Percentiles rank a stretch among this genome's conserved stretches.
Conservation (phyloP, 2,797 vertebrate species). For the Eulemur mongoz region DNA sequence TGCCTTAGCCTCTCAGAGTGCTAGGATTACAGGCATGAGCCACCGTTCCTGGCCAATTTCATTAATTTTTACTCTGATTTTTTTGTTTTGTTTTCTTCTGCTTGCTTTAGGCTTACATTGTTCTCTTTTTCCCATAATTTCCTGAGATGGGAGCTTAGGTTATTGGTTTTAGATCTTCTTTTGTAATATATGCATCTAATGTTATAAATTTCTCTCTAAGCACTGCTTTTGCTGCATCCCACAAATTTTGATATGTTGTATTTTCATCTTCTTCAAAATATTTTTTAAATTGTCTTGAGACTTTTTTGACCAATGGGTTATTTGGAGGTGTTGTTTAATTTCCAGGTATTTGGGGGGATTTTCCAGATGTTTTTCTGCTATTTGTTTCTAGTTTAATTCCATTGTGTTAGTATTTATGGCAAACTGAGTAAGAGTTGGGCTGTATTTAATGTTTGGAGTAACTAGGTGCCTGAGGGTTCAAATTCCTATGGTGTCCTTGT, state of each 20-base stretch:
- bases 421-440: neutral
- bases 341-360: neutral
- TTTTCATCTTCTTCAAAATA: conserved; percentile 44
- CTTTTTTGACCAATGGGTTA: neutral
- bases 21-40: too few relatives aligned
- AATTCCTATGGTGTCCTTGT: conserved; percentile 10
- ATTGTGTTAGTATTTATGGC: conserved; percentile 50
- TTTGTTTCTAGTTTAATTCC: conserved; percentile 48
- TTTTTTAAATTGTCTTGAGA: conserved; percentile 39
- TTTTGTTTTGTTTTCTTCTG: neutral
- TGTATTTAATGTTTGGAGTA: conserved; percentile 35
- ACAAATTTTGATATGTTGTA: neutral
- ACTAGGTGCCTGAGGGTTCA: neutral
- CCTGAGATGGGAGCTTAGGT: neutral
- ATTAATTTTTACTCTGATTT: neutral
- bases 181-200: conserved; percentile 13
- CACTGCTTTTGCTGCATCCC: neutral
- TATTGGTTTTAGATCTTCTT: conserved; percentile 36
- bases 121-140: neutral
- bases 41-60: neutral
- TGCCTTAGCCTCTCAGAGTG: too few relatives aligned
- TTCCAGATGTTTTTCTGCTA: conserved; percentile 14
- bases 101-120: neutral
- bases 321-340: conserved; percentile 38
- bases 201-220: neutral